Conservation (phyloP, 2,797 vertebrate species). For the Perodicticus potto region DNA sequence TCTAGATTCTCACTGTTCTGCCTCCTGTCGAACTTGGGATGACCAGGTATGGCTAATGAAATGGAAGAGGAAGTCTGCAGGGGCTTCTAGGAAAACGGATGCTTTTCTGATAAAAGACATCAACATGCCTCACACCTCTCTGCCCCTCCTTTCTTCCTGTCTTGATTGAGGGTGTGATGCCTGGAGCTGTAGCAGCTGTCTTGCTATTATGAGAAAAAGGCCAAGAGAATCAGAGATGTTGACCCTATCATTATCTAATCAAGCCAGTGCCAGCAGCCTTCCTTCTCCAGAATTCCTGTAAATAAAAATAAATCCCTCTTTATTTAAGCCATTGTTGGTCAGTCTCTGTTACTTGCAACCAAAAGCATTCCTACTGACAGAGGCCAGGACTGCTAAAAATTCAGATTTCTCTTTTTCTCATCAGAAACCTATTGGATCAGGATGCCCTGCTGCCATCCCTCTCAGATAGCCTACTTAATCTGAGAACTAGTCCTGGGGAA, state of each 20-base stretch:
- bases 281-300: constrained; percentile 45
- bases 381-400: neutral
- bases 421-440: neutral
- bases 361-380: neutral
- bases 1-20: neutral
- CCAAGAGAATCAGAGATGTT: constrained; percentile 7
- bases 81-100: neutral
- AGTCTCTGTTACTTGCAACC: constrained; percentile 37
- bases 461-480: neutral
- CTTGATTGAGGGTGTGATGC: neutral
- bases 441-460: neutral
- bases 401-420: neutral
- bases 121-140: neutral
- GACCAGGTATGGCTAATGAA: neutral
- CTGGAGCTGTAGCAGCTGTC: neutral
- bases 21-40: neutral
- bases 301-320: constrained; percentile 72
- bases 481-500: neutral
- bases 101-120: constrained; percentile 6
- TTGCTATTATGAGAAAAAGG: neutral
- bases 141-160: constrained; percentile 25
- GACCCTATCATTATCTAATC: neutral
- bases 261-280: constrained; percentile 27
- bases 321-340: constrained; percentile 8
- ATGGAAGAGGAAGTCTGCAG: neutral